Evolutionary conservation across 2,888 invertebrate genomes (phyloP), one percentile per base, ranked within the genome.

Genomic region (Halictus quadricinctus): DNA sequence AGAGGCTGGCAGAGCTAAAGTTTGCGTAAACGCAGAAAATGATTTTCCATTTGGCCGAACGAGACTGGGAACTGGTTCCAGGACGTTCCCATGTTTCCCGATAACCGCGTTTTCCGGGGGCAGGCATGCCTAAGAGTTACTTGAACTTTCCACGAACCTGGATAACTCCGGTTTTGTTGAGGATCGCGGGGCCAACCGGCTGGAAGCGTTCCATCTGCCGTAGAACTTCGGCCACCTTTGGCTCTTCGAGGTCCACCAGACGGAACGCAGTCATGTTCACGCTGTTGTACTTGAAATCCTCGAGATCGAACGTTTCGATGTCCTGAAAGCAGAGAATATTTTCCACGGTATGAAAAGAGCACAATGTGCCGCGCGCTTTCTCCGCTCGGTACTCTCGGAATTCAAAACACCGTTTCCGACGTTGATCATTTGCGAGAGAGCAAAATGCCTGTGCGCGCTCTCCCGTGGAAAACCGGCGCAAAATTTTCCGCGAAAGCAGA

Each of bases 251-350:
- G 93, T 98, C 98, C 3, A 98, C 98, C 87, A 99, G 95, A 72
- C 98, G 96, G 95, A 98, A 98, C 0, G 98, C 98, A n/a, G 98
- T 98, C 95, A 99, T 98, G 95, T 99, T 99, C 66, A 98, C 98
- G 72, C 97, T 97, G 93, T 99, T 99, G 95, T 99, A 98, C 93
- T 97, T 97, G 95, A 98, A 99, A 93, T 98, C 98, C 94, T 98
- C 98, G 86, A 98, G 95, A 92, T 98, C 98, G 92, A 97, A 98
- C 18, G 98, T 96, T 93, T 98, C 98, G 93, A 98, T 96, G 92
- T 98, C 98, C 98, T 98, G 94, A 5, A 93, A 93, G 46, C 36
- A 58, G 50, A 10, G 58, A 69, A 54, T 58, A 69, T 36, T 25
- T 12, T 18, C 46, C 36, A 5, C 3, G 3, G 64, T 2, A 36